A percentile compares a stretch with the other conserved stretches of the same genome.
Evolutionary conservation across 2,113 vertebrate species (phyloP).

Genomic region (Psophia crepitans): DNA sequence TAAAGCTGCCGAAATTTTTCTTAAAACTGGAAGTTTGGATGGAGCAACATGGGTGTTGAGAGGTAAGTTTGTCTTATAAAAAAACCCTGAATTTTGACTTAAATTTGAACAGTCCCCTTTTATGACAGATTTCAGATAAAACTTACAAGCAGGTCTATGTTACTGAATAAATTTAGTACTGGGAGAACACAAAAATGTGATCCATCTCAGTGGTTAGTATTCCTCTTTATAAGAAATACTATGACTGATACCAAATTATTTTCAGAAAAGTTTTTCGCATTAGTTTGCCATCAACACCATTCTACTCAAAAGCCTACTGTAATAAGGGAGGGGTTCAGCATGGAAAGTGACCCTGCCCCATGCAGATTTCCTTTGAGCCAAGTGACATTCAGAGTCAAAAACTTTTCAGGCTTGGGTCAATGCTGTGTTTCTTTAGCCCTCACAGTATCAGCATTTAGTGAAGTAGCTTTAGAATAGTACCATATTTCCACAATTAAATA

Average conservation of each 20-base stretch:
- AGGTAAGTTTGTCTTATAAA: slow-evolving; percentile 74
- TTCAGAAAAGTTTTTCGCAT: neutral
- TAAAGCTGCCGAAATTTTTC: slow-evolving; percentile 86
- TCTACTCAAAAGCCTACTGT: neutral
- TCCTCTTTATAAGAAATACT: neutral
- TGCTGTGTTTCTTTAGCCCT: neutral
- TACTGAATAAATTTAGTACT: neutral
- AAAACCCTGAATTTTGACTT: neutral
- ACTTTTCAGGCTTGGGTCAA: neutral
- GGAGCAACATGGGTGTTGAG: slow-evolving; percentile 81
- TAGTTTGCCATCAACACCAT: neutral
- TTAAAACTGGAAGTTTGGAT: slow-evolving; percentile 82
- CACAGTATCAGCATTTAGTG: neutral
- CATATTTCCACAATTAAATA: neutral
- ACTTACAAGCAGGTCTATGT: neutral
- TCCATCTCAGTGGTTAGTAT: neutral
- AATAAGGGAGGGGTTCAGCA: neutral
- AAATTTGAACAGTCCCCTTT: neutral
- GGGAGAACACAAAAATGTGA: neutral
- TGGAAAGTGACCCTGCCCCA: neutral
- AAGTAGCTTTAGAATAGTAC: neutral
- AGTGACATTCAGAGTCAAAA: neutral
- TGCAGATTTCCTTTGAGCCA: neutral
- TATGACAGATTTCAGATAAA: neutral
- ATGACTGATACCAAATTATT: neutral